Percentiles rank a stretch among this genome's conserved stretches.
phyloP scores from a whole-genome alignment of 2,888 invertebrate species.

The Rhingia rostrata region DNA sequence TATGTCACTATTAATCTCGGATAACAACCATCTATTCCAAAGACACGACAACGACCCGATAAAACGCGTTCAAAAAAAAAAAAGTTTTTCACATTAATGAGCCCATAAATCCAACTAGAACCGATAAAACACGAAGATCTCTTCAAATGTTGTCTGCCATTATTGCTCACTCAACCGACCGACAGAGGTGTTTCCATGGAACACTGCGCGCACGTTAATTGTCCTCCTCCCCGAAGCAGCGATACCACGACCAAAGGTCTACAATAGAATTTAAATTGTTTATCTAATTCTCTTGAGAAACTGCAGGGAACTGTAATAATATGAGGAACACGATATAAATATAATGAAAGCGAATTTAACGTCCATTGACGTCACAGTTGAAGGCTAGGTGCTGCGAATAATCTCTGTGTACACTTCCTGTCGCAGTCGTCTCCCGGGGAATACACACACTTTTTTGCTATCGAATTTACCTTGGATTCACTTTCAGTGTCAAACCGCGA shows the following conservation, averaged over 20 bases:
- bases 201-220: constrained; percentile 11
- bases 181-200: constrained; percentile 13
- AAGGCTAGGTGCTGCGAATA: neutral
- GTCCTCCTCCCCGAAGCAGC: neutral
- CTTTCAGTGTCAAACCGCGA: neutral
- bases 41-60: constrained; percentile 3
- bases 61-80: constrained; percentile 18
- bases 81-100: constrained; percentile 8
- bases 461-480: neutral
- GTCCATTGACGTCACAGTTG: constrained; percentile 45
- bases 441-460: neutral
- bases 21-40: constrained; percentile 8
- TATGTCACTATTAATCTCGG: neutral
- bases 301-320: neutral
- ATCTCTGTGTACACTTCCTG: neutral
- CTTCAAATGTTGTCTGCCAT: neutral
- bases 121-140: constrained; percentile 6
- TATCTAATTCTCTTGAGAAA: constrained; percentile 32
- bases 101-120: constrained; percentile 16
- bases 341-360: constrained; percentile 19
- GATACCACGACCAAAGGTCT: neutral
- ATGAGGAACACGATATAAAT: constrained; percentile 1
- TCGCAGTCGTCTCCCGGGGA: neutral
- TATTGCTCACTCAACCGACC: constrained; percentile 1
- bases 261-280: constrained; percentile 6